phyloP scores from a whole-genome alignment of 2,797 vertebrate species.

The Luscinia luscinia region DNA sequence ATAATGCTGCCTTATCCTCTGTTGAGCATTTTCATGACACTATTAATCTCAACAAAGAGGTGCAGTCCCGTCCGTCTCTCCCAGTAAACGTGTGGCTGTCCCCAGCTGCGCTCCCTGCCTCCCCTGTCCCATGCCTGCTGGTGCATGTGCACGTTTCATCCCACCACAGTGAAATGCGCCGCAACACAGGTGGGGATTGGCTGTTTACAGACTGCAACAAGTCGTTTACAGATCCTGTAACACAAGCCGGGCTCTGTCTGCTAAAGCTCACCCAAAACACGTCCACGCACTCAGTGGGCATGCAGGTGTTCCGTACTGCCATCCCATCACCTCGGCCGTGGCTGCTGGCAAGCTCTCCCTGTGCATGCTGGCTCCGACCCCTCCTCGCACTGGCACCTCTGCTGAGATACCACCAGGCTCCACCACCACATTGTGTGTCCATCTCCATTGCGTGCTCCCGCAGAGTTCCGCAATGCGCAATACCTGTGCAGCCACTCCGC shows the following conservation, averaged over 20 bases:
- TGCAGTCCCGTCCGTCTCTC: not conserved
- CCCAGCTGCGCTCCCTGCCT: rapidly evolving
- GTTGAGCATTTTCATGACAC: not conserved
- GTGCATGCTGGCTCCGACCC: rapidly evolving
- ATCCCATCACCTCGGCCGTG: rapidly evolving
- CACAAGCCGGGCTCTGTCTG: rapidly evolving
- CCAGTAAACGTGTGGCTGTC: rapidly evolving
- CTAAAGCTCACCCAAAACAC: not conserved
- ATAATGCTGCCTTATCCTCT: not conserved
- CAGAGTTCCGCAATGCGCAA: rapidly evolving
- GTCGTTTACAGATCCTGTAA: not conserved
- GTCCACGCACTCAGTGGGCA: rapidly evolving
- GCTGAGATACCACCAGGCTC: not conserved
- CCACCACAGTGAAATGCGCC: rapidly evolving
- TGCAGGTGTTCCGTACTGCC: rapidly evolving
- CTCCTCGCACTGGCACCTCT: rapidly evolving
- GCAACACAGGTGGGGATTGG: rapidly evolving
- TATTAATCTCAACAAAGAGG: not conserved
- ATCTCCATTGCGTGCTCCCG: rapidly evolving
- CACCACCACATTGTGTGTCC: rapidly evolving
- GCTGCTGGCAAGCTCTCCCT: not conserved
- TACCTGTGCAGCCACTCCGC: rapidly evolving
- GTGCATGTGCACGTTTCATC: rapidly evolving
- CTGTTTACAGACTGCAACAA: not conserved
- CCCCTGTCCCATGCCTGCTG: rapidly evolving